These are phyloP conservation scores for Prionchulus punctatus DNA, from an alignment of 2,888 invertebrate species.

Conservation along the genomic window DNA sequence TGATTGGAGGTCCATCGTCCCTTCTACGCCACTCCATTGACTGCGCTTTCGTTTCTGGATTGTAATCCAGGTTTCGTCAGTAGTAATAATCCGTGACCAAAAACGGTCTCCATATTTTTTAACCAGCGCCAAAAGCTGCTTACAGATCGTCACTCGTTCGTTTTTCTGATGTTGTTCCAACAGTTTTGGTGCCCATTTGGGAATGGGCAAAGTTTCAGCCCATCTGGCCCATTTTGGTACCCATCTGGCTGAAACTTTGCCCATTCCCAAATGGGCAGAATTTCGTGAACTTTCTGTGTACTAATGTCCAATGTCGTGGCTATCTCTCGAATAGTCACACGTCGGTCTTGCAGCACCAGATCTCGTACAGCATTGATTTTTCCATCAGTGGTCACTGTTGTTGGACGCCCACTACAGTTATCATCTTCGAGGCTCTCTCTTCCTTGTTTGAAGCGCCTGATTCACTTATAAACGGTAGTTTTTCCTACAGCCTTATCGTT, in stretches of 20 bases:
- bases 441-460: background rate
- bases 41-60: background rate
- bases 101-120: background rate
- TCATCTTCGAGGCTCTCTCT: background rate
- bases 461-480: background rate
- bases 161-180: background rate
- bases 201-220: too few relatives aligned
- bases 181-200: too few relatives aligned
- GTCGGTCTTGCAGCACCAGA: background rate
- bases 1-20: background rate
- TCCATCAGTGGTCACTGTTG: background rate
- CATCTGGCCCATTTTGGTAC: too few relatives aligned
- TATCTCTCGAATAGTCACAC: background rate
- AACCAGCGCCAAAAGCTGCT: background rate
- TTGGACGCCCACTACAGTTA: background rate
- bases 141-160: background rate
- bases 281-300: background rate
- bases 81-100: background rate
- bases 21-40: background rate
- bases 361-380: background rate
- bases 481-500: background rate
- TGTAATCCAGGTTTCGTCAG: background rate
- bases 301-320: background rate
- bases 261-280: background rate
- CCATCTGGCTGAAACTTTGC: slow-evolving; percentile 1